Percentiles rank a stretch among this genome's conserved stretches.
phyloP scores from a whole-genome alignment of 2,113 vertebrate genomes.

The Rostratula benghalensis region DNA sequence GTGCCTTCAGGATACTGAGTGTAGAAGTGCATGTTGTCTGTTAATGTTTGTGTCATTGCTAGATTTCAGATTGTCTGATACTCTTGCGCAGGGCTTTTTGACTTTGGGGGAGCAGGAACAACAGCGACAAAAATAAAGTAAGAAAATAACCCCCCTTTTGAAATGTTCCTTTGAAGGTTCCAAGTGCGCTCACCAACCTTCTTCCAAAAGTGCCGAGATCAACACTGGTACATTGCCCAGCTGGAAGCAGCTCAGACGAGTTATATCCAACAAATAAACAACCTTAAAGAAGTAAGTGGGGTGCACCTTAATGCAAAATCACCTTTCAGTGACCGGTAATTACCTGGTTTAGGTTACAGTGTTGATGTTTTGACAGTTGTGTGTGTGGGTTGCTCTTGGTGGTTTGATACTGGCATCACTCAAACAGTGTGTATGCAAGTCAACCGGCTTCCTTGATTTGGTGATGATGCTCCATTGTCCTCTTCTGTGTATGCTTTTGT shows the following conservation, averaged over 20 bases:
- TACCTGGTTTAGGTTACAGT: neutral
- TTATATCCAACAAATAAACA: conserved; percentile 97
- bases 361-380: neutral
- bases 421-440: neutral
- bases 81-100: neutral
- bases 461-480: neutral
- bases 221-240: conserved; percentile 98
- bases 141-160: neutral
- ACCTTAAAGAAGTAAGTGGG: conserved; percentile 91
- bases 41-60: neutral
- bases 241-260: conserved; percentile 92
- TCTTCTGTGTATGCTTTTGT: neutral
- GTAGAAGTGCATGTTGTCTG: neutral
- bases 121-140: neutral
- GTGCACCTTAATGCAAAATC: neutral
- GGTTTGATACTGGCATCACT: neutral
- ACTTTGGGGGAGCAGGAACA: too few relatives aligned
- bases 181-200: conserved; percentile 98
- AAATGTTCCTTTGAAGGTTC: conserved; percentile 78
- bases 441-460: neutral
- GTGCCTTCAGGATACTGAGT: neutral
- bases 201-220: conserved; percentile 97
- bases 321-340: neutral
- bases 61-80: neutral
- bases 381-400: neutral